A percentile compares a stretch with the other conserved stretches of the same genome.
phyloP scores from a whole-genome alignment of 2,113 vertebrate genomes.

The Leptosomus discolor region DNA sequence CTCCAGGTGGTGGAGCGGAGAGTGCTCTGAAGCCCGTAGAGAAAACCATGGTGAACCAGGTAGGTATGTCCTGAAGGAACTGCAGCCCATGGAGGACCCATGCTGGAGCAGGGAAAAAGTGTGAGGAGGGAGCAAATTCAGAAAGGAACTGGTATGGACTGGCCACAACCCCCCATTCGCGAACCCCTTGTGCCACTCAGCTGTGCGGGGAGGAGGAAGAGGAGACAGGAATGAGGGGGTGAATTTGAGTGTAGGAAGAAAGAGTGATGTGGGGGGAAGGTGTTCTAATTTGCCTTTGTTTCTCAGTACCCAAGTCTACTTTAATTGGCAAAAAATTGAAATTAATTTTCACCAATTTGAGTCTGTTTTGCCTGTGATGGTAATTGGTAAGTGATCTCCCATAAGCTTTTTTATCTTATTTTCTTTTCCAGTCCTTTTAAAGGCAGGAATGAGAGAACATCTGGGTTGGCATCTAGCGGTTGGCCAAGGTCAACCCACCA shows the following conservation, averaged over 20 bases:
- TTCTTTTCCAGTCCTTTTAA: background rate
- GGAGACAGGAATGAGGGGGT: background rate
- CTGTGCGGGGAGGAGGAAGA: background rate
- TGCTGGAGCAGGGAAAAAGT: background rate
- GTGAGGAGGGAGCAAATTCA: background rate
- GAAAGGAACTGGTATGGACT: background rate
- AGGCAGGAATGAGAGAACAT: background rate
- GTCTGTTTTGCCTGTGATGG: background rate
- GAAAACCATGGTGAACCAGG: background rate
- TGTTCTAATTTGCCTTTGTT: background rate
- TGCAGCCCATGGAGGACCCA: background rate
- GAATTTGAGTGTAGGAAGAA: background rate
- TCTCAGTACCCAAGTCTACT: background rate
- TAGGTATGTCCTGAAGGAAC: background rate
- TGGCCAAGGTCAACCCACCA: background rate
- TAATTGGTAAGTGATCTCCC: background rate
- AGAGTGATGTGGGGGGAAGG: fast-evolving
- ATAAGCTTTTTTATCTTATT: background rate
- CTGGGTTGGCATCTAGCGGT: background rate
- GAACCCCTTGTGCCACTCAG: background rate
- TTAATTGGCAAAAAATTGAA: background rate
- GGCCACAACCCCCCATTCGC: background rate
- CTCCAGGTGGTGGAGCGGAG: background rate
- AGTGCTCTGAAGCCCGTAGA: background rate
- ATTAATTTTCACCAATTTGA: background rate